Evolutionary conservation across 2,888 invertebrate species (phyloP).

Genomic region (Drosophila pegasa): DNA sequence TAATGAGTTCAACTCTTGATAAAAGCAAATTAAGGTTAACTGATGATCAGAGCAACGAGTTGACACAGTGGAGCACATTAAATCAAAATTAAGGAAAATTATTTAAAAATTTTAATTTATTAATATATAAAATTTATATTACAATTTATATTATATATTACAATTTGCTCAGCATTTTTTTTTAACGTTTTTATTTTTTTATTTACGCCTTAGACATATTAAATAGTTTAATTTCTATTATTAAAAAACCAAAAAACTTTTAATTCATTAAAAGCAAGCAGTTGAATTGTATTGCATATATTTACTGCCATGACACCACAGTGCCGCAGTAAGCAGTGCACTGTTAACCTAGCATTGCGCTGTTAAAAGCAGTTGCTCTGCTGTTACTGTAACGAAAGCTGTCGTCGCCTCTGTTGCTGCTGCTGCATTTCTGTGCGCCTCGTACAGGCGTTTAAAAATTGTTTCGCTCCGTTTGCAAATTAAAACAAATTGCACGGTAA

Average conservation of each 20-base stretch:
- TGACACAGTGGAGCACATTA: slow-evolving; percentile 1
- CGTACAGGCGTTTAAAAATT: slow-evolving; percentile 64
- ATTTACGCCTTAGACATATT: too few species aligned
- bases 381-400: slow-evolving; percentile 15
- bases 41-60: slow-evolving; percentile 16
- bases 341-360: slow-evolving; percentile 35
- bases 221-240: background rate
- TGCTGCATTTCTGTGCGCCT: slow-evolving; percentile 57
- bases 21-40: slow-evolving; percentile 1
- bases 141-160: too few species aligned
- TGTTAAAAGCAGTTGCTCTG: slow-evolving; percentile 25
- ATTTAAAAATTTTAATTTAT: background rate
- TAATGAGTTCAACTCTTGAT: slow-evolving; percentile 16
- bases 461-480: slow-evolving; percentile 60
- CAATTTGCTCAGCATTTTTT: too few species aligned
- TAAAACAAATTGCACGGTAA: slow-evolving; percentile 45
- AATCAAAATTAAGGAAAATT: background rate
- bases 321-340: slow-evolving; percentile 33
- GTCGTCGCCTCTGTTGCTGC: background rate
- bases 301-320: slow-evolving; percentile 6
- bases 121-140: background rate
- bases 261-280: background rate
- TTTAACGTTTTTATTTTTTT: too few species aligned
- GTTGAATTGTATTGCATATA: background rate
- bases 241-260: background rate